Conservation (phyloP, 2,113 vertebrate genomes). For the Caretta caretta region DNA sequence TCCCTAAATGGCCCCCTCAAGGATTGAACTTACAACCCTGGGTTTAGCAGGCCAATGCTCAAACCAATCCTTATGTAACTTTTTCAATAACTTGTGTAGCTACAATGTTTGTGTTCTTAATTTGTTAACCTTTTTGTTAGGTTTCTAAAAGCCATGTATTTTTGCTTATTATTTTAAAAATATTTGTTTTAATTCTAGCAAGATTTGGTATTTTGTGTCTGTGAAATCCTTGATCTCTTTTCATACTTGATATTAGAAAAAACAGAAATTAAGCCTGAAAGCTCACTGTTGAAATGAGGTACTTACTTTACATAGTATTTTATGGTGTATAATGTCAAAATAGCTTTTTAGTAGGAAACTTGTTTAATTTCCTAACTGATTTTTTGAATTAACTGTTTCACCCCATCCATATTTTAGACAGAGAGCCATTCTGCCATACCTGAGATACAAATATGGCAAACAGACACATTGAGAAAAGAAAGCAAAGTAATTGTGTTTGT, state of each 20-base stretch:
- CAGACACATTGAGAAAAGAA: not conserved
- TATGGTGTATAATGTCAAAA: not conserved
- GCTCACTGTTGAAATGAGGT: not conserved
- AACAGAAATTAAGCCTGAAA: slow-evolving; percentile 8
- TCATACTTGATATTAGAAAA: not conserved
- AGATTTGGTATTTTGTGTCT: not conserved
- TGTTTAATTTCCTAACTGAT: not conserved
- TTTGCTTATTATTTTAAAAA: not conserved
- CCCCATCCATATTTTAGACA: not conserved
- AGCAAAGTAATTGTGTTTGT: slow-evolving; percentile 12
- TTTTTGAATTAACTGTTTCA: not conserved
- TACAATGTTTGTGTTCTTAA: not conserved
- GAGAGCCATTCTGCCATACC: not conserved
- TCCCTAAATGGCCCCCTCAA: no score
- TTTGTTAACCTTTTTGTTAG: not conserved
- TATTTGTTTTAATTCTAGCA: not conserved
- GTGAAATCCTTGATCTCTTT: not conserved
- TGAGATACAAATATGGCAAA: slow-evolving; percentile 5
- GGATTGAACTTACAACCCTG: no score
- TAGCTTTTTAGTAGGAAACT: not conserved
- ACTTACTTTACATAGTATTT: not conserved
- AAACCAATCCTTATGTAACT: not conserved
- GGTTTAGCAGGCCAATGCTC: no score
- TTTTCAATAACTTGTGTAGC: not conserved
- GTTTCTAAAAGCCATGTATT: not conserved